Percentiles rank a stretch among this genome's conserved stretches.
Conservation (phyloP, 2,113 vertebrate species). For the Aspidoscelis tigris region DNA sequence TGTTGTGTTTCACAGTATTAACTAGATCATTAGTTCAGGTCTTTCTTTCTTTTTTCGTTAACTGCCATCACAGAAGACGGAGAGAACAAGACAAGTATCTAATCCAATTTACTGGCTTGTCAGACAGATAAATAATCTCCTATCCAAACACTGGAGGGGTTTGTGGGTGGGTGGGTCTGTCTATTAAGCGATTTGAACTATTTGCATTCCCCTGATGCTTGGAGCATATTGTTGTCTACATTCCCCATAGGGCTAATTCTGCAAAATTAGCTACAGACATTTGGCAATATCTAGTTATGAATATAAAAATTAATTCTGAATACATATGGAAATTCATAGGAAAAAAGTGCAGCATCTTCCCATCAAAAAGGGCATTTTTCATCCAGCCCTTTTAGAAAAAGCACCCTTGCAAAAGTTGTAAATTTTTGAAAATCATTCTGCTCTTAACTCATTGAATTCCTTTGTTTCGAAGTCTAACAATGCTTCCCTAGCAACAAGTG, state of each 20-base stretch:
- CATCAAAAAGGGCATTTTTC: too few relatives aligned
- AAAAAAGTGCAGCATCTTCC: background rate
- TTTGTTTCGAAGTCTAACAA: too few relatives aligned
- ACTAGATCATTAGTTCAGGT: fast-evolving
- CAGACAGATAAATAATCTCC: background rate
- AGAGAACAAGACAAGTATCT: background rate
- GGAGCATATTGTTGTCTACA: background rate
- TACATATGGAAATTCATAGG: too few relatives aligned
- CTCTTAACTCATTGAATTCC: too few relatives aligned
- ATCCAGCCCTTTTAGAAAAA: background rate
- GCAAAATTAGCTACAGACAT: background rate
- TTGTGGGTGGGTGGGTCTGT: too few relatives aligned
- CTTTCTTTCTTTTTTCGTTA: background rate
- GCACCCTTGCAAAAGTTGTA: too few relatives aligned
- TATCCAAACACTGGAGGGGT: background rate
- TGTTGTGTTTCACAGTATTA: slow-evolving; percentile 12
- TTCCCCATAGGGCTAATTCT: too few relatives aligned
- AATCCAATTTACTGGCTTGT: slow-evolving; percentile 1
- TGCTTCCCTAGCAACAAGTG: too few relatives aligned
- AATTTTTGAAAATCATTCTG: too few relatives aligned
- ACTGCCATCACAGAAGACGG: slow-evolving; percentile 6
- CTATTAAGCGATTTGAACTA: background rate
- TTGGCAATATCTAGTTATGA: too few relatives aligned
- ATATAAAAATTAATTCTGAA: background rate
- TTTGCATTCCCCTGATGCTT: background rate